Conservation (phyloP, 1,140 invertebrate species). For the Eufriesea mexicana region DNA sequence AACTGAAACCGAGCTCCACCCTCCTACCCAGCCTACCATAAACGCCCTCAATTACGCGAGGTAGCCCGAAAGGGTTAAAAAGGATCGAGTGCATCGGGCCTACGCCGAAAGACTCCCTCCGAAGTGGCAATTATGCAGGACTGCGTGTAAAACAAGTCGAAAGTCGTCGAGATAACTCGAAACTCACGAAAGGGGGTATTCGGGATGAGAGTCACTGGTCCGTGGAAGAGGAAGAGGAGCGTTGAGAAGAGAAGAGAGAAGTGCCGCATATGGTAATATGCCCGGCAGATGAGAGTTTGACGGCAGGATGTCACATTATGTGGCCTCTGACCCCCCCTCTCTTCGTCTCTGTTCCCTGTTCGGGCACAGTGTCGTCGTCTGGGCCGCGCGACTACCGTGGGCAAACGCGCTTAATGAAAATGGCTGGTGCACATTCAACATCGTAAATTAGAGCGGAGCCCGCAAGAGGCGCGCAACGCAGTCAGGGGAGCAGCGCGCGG, state of each 20-base stretch:
- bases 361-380: constrained; percentile 61
- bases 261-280: constrained; percentile 70
- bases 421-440: constrained; percentile 66
- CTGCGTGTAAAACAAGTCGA: not conserved
- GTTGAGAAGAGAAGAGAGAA: constrained; percentile 47
- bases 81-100: not conserved
- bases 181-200: not conserved
- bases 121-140: not conserved
- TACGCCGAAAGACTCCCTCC: not conserved
- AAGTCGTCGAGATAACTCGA: not conserved
- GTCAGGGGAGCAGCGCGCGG: constrained; percentile 25
- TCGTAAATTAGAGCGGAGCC: constrained; percentile 66
- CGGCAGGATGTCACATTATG: constrained; percentile 78
- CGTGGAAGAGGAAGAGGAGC: constrained; percentile 45
- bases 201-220: constrained; percentile 59
- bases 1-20: not conserved
- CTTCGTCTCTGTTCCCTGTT: not conserved
- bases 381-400: constrained; percentile 20
- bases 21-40: not conserved
- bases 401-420: constrained; percentile 76
- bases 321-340: constrained; percentile 72
- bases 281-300: constrained; percentile 70
- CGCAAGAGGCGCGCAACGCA: constrained; percentile 29
- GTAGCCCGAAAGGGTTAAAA: not conserved
- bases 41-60: not conserved